These are phyloP conservation scores for Orycteropus afer DNA, from an alignment of 2,113 vertebrate genomes.

Conservation along the genomic window DNA sequence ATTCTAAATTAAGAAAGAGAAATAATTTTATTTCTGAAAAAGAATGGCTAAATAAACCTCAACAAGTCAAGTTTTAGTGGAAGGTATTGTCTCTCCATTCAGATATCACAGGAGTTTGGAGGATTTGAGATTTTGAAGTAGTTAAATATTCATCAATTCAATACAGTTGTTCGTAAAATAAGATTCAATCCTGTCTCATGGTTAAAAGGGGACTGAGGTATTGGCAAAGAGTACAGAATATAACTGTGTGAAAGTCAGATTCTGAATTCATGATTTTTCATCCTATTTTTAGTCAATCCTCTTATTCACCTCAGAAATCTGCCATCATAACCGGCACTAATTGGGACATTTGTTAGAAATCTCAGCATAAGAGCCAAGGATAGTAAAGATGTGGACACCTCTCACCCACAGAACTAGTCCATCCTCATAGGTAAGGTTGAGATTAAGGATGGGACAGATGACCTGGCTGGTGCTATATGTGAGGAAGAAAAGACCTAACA, in stretches of 20 bases:
- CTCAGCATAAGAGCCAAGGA: slow-evolving; percentile 55
- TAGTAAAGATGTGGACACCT: slow-evolving; percentile 57
- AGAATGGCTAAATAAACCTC: background rate
- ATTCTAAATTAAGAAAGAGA: background rate
- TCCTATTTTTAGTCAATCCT: slow-evolving; percentile 4
- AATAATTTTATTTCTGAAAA: background rate
- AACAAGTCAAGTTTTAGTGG: background rate
- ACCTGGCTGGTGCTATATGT: slow-evolving; percentile 4
- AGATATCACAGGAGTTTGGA: background rate
- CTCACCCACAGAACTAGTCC: slow-evolving; percentile 27
- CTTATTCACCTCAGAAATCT: slow-evolving; percentile 57
- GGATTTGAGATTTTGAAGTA: slow-evolving; percentile 11
- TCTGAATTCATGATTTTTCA: slow-evolving; percentile 22
- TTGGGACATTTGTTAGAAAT: slow-evolving; percentile 70
- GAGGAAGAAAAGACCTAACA: background rate
- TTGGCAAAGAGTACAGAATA: slow-evolving; percentile 30
- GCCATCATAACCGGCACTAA: slow-evolving; percentile 66
- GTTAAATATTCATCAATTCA: background rate
- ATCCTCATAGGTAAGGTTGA: slow-evolving; percentile 50
- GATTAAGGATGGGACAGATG: slow-evolving; percentile 25
- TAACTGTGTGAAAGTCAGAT: background rate
- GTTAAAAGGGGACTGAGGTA: background rate
- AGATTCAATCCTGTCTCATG: background rate
- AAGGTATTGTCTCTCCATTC: background rate
- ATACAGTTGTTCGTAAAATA: background rate